Conservation (phyloP, 2,888 invertebrate species). For the Rhamphomyia laevipes region DNA sequence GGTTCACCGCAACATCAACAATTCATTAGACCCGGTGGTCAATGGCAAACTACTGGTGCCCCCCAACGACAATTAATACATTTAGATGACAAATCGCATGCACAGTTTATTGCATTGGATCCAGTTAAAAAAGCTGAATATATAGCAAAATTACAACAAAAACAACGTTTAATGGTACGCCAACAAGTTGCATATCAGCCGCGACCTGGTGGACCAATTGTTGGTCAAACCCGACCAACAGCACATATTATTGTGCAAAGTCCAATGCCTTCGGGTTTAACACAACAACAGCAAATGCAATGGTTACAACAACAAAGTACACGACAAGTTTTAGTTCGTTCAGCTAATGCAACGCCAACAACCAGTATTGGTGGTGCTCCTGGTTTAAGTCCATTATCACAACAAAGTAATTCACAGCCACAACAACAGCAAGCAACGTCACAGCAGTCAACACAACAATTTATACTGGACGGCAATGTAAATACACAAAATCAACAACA, state of each 20-base stretch:
- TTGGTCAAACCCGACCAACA: conserved; percentile 37
- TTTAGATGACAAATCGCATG: conserved; percentile 71
- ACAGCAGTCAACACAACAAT: conserved; percentile 14
- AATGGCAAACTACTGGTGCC: conserved; percentile 21
- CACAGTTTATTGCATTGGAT: conserved; percentile 70
- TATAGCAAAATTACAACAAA: conserved; percentile 62
- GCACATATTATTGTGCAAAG: conserved; percentile 58
- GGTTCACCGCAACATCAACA: conserved; percentile 21
- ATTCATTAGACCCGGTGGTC: conserved; percentile 19
- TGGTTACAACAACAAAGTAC: conserved; percentile 58
- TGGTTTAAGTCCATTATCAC: conserved; percentile 32
- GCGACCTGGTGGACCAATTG: conserved; percentile 33
- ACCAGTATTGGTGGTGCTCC: conserved; percentile 24
- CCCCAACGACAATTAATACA: conserved; percentile 62
- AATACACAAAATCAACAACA: conserved; percentile 26
- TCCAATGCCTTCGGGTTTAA: conserved; percentile 52
- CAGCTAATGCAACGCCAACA: conserved; percentile 16
- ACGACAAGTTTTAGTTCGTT: conserved; percentile 44
- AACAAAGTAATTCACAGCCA: conserved; percentile 19
- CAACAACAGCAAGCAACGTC: conserved; percentile 19
- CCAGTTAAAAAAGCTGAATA: conserved; percentile 69
- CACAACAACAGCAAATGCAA: conserved; percentile 51
- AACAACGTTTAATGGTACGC: conserved; percentile 46
- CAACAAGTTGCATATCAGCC: conserved; percentile 40
- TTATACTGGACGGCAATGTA: conserved; percentile 24